These are phyloP conservation scores for Pocillopora verrucosa DNA, from an alignment of 64 coral and sea anemone species.

Conservation along the genomic window DNA sequence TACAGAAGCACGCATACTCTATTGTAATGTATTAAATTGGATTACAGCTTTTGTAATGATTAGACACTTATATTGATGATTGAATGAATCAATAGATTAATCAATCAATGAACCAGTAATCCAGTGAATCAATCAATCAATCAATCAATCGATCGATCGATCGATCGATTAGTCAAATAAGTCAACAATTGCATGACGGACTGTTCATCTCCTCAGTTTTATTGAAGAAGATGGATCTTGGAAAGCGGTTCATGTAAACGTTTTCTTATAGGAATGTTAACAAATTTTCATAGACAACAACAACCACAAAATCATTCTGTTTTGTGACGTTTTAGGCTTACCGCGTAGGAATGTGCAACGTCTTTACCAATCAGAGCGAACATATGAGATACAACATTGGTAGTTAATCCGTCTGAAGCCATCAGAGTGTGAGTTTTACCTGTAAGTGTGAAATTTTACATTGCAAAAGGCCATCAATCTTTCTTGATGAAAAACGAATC, in stretches of 20 bases:
- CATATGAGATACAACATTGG: conserved; percentile 61
- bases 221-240: too few relatives aligned
- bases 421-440: conserved; percentile 84
- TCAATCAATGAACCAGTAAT: too few relatives aligned
- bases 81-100: too few relatives aligned
- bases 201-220: too few relatives aligned
- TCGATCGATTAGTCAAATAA: neutral
- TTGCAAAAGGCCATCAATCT: neutral
- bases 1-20: too few relatives aligned
- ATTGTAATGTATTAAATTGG: too few relatives aligned
- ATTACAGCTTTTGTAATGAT: too few relatives aligned
- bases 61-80: too few relatives aligned
- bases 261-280: too few relatives aligned
- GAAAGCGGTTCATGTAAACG: too few relatives aligned
- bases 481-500: neutral
- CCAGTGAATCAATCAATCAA: too few relatives aligned
- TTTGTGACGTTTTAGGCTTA: conserved; percentile 4
- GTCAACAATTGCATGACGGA: neutral
- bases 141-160: too few relatives aligned
- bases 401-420: conserved; percentile 69
- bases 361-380: conserved; percentile 76
- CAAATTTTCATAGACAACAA: neutral
- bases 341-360: conserved; percentile 63
- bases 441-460: conserved; percentile 2
- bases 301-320: neutral